Evolutionary conservation across 2,113 vertebrate species (phyloP), one percentile per base, ranked within the genome.

Genomic region (Charadrius vociferus): DNA sequence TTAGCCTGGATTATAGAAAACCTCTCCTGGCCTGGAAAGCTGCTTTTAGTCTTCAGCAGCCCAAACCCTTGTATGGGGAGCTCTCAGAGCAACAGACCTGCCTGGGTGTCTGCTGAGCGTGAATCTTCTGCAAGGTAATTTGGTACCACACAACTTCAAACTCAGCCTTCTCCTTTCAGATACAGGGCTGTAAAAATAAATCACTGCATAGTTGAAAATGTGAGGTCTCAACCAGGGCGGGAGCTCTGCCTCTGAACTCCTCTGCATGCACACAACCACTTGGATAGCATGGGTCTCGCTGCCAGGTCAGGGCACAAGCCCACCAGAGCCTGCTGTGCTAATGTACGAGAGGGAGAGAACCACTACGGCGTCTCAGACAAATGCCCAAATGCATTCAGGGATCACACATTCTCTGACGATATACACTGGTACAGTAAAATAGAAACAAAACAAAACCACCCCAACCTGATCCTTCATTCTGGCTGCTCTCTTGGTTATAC

Each of bases 1-100:
- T 88, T 78, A 95, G 72, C 77, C 36, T 52, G 82, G 92, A 95
- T 95, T 90, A 93, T 1, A 58, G 61, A 89, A 95, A 97, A 88
- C 67, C 73, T 88, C 80, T 74, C 80, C 72, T 2, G 0, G 88
- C 79, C 72, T 52, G 75, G 47, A 88, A 95, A 96, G 92, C 88
- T 86, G 86, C 80, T 97, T 92, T 86, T 32, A 74, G 72, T 50
- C 47, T 67, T 78, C 86, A 86, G 50, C 85, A 95, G 81, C 58
- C 88, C 85, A 88, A 93, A 83, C 47, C n/a, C 74, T 52, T 65
- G 80, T 14, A 65, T 0, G 0, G 36, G 52, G 53, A 90, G 36
- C n/a, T 73, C 37, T 73, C 22, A 13, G 24, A 85, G 62, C 7
- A 1, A 66, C 49, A 73, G 75, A 81, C n/a, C 58, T 73, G 72